These are phyloP conservation scores for Philereme transversata DNA, from an alignment of 2,888 invertebrate genomes.

Conservation along the genomic window DNA sequence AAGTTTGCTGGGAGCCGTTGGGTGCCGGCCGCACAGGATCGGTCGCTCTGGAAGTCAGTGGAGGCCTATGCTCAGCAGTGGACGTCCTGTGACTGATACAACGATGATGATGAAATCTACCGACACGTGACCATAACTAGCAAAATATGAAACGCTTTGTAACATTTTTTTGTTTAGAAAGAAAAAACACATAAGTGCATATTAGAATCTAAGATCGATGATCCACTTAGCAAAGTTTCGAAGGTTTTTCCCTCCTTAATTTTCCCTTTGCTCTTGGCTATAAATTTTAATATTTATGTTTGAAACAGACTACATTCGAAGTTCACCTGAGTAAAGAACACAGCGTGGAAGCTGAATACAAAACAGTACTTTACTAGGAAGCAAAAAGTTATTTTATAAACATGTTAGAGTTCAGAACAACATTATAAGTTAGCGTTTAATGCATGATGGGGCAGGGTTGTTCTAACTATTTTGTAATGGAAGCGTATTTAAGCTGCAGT, in stretches of 20 bases:
- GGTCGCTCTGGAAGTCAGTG: too few species aligned
- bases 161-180: too few species aligned
- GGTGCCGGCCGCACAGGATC: too few species aligned
- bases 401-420: slow-evolving; percentile 48
- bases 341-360: slow-evolving; percentile 41
- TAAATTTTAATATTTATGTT: slow-evolving; percentile 24
- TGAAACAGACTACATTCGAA: slow-evolving; percentile 12
- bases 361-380: slow-evolving; percentile 43
- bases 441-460: slow-evolving; percentile 16
- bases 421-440: slow-evolving; percentile 32
- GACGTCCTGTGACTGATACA: too few species aligned
- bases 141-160: too few species aligned
- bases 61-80: too few species aligned
- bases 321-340: slow-evolving; percentile 12
- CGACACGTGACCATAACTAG: too few species aligned
- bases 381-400: slow-evolving; percentile 51
- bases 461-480: slow-evolving; percentile 16
- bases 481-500: background rate
- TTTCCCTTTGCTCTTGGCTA: slow-evolving; percentile 6
- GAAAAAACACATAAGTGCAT: background rate
- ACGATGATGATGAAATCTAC: too few species aligned
- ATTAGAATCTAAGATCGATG: background rate
- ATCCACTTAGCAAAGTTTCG: slow-evolving; percentile 4
- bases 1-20: too few species aligned
- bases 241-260: slow-evolving; percentile 1